phyloP scores from a whole-genome alignment of 2,113 vertebrate species.

The Mirounga angustirostris region DNA sequence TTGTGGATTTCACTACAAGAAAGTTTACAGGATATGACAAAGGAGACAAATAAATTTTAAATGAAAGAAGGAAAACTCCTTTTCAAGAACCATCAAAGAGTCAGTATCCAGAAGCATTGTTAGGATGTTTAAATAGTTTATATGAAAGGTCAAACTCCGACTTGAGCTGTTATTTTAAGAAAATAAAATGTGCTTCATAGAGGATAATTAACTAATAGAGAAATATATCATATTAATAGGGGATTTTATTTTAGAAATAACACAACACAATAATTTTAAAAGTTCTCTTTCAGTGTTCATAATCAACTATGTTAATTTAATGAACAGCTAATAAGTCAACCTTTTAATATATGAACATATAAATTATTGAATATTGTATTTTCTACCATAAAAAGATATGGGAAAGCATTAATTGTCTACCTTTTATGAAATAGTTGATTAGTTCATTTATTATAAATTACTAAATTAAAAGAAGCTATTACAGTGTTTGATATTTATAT shows the following conservation, averaged over 20 bases:
- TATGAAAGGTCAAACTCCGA: slow-evolving; percentile 82
- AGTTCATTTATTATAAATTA: background rate
- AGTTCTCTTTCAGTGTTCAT: background rate
- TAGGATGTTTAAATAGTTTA: slow-evolving; percentile 75
- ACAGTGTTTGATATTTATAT: background rate
- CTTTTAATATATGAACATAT: background rate
- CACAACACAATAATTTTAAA: background rate
- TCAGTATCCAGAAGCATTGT: slow-evolving; percentile 70
- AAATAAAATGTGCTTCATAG: slow-evolving; percentile 33
- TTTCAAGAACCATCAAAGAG: slow-evolving; percentile 75
- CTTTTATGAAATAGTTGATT: background rate
- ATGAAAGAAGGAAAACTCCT: slow-evolving; percentile 81
- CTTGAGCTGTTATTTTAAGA: slow-evolving; percentile 66
- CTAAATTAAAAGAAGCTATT: background rate
- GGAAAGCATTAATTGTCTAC: background rate
- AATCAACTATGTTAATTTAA: background rate
- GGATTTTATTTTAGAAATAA: background rate
- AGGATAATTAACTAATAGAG: slow-evolving; percentile 6
- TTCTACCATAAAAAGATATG: background rate
- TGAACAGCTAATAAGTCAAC: background rate
- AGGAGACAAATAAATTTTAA: slow-evolving; percentile 86
- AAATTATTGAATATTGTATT: background rate
- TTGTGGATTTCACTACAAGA: slow-evolving; percentile 67
- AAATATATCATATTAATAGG: background rate
- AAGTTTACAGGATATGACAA: slow-evolving; percentile 81